These are phyloP conservation scores for Arizona elegans DNA, from an alignment of 2,113 vertebrate genomes.

Conservation along the genomic window DNA sequence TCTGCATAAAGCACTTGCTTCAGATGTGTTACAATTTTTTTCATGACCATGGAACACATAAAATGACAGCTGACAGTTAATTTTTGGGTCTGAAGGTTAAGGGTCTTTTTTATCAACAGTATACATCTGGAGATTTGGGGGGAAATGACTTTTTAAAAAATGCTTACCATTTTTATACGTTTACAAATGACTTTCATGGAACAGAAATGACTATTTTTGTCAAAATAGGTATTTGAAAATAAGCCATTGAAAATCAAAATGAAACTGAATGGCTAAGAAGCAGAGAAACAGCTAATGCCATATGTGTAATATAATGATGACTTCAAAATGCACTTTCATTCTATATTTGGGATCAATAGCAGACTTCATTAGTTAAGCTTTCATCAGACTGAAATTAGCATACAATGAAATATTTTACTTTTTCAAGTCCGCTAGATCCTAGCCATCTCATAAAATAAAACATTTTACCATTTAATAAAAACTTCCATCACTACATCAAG, in stretches of 20 bases:
- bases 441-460: not conserved
- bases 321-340: not conserved
- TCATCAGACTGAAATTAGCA: not conserved
- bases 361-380: not conserved
- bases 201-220: not conserved
- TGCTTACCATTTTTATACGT: not conserved
- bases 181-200: not conserved
- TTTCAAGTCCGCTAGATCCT: not conserved
- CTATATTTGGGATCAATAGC: not conserved
- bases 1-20: not conserved
- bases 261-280: not conserved
- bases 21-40: not conserved
- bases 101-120: not conserved
- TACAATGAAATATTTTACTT: not conserved
- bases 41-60: not conserved
- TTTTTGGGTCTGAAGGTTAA: not conserved
- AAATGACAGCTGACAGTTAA: not conserved
- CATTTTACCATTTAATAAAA: not conserved
- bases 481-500: not conserved
- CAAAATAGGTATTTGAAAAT: not conserved
- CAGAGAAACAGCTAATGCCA: no score
- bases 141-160: not conserved
- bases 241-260: not conserved
- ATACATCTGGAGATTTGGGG: not conserved
- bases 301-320: not conserved